Evolutionary conservation across 2,113 vertebrate genomes (phyloP).

Genomic region (Syngnathus floridae): DNA sequence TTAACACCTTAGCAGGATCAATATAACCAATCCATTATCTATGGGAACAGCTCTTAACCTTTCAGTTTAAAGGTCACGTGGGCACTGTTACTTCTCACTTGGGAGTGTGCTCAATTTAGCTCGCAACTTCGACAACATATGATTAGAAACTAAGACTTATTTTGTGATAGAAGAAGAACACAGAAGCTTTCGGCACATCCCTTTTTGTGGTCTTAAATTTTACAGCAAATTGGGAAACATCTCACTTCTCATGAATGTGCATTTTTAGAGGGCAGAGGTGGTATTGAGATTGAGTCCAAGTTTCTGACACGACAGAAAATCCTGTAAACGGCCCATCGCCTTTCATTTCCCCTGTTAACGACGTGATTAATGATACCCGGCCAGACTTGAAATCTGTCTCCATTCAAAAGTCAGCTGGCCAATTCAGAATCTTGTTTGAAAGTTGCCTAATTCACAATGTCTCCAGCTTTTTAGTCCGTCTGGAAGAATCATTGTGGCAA

Average conservation of each 20-base stretch:
- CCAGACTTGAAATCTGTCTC: background rate
- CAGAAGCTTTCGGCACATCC: too few relatives aligned
- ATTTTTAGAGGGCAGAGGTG: too few relatives aligned
- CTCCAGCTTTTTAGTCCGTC: background rate
- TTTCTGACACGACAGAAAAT: background rate
- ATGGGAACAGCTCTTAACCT: slow-evolving; percentile 46
- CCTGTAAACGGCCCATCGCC: background rate
- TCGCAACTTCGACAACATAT: background rate
- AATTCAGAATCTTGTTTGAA: background rate
- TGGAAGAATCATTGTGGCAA: slow-evolving; percentile 17
- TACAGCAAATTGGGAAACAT: too few relatives aligned
- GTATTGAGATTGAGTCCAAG: background rate
- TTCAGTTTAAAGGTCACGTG: slow-evolving; percentile 19
- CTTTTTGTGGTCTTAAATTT: too few relatives aligned
- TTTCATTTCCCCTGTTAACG: background rate
- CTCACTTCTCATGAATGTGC: too few relatives aligned
- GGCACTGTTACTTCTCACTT: background rate
- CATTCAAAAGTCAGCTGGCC: background rate
- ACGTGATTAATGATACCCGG: background rate
- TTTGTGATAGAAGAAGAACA: too few relatives aligned
- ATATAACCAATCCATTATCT: slow-evolving; percentile 36
- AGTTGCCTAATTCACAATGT: background rate
- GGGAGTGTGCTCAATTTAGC: background rate
- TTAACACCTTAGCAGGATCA: slow-evolving; percentile 49
- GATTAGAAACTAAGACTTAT: too few relatives aligned